Base-by-base conservation (phyloP, 35 echinoderm and acorn worm species). In the Lytechinus pictus region DNA sequence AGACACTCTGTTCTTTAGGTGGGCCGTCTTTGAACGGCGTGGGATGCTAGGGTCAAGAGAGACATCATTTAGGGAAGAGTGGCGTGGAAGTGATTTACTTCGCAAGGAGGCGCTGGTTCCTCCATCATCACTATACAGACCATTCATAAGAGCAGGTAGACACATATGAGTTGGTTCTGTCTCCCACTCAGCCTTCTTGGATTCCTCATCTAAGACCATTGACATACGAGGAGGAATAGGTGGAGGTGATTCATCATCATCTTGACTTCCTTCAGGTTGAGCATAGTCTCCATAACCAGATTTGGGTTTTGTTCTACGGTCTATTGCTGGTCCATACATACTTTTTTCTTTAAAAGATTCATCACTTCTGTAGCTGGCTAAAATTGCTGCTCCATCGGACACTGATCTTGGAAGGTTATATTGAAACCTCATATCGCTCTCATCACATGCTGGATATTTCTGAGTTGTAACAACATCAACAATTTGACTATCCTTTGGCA, bases 261-360 rank as follows among this genome's bases (percentile, higher is more conserved):
- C 54, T 27, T 12, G 53, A 14, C n/a, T 93, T 33, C 54, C 92
- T 54, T 57, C 92, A 9, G 92, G 54, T 10, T 57, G 52, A 27
- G 92, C 14, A 57, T 93, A 93, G 27, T 93, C 92, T 55, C 52
- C 52, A 57, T 13, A 93, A 27, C n/a, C 53, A 28, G 92, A 93
- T 54, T 93, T 93, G 92, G 92, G 92, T 93, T 93, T 93, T 93
- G 92, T 93, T 93, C 92, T 54, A 10, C 92, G 92, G 57, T 93
- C 92, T 27, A 93, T 54, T 55, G 92, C 92, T 93, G 92, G 92
- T 93, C 92, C 92, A 33, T 27, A 28, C 27, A 93, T 27, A 19
- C 29, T 54, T 3, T 93, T 93, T 19, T 93, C 92, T 28, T 93
- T 93, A 24, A 93, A 93, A 9, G 54, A 19, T n/a, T 93, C 92